These are phyloP conservation scores for Eueremaeus valkanovi DNA, from an alignment of 2,888 invertebrate genomes.

Conservation along the genomic window DNA sequence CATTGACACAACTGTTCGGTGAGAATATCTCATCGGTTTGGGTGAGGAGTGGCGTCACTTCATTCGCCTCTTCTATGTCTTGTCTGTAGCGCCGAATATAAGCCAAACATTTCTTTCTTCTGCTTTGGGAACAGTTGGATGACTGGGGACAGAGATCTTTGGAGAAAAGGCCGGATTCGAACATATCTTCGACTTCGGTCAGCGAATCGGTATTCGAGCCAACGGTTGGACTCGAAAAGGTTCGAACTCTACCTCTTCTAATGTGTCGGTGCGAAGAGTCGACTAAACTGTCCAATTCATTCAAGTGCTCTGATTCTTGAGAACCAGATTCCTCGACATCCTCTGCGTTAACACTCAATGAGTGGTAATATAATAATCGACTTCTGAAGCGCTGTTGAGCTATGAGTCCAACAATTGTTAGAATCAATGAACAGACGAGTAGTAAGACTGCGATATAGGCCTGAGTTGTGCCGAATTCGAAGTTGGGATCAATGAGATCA, in stretches of 20 bases:
- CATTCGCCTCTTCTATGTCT: slow-evolving; percentile 34
- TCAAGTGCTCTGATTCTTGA: neutral
- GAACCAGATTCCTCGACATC: slow-evolving; percentile 3
- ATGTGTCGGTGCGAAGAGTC: too few relatives aligned
- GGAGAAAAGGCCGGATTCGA: neutral
- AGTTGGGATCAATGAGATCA: slow-evolving; percentile 62
- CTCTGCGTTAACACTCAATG: neutral
- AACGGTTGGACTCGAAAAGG: neutral
- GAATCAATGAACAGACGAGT: slow-evolving; percentile 39
- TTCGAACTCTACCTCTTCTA: slow-evolving; percentile 8
- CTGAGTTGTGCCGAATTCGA: slow-evolving; percentile 71
- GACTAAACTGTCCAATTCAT: too few relatives aligned
- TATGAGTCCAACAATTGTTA: slow-evolving; percentile 43
- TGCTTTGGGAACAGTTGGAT: neutral
- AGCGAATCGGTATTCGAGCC: neutral
- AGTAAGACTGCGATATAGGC: slow-evolving; percentile 58
- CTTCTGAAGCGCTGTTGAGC: slow-evolving; percentile 42
- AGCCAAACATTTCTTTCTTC: slow-evolving; percentile 6
- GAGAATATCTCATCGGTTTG: neutral
- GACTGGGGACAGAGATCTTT: neutral
- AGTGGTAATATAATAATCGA: neutral
- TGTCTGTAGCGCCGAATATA: slow-evolving; percentile 10
- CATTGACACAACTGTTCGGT: neutral
- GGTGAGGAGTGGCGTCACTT: slow-evolving; percentile 1
- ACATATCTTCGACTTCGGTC: neutral